phyloP scores from a whole-genome alignment of 2,113 vertebrate species.

The Murina feae region DNA sequence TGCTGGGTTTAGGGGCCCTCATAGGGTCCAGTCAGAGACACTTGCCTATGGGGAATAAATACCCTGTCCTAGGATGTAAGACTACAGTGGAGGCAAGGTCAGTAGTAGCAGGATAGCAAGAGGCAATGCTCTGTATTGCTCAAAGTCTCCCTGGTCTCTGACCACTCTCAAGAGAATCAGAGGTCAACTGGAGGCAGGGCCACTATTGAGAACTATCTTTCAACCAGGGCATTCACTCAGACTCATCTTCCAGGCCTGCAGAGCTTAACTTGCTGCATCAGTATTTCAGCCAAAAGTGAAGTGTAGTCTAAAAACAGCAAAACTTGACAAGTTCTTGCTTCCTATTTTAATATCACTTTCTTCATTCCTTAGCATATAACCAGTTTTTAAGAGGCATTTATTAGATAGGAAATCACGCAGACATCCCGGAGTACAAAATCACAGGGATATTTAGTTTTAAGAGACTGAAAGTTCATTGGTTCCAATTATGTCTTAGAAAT shows the following conservation, averaged over 20 bases:
- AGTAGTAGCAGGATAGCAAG: neutral
- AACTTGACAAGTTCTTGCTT: neutral
- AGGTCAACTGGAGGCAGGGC: neutral
- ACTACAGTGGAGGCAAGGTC: neutral
- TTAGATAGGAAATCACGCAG: neutral
- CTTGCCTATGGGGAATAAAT: neutral
- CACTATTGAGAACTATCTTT: neutral
- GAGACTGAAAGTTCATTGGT: neutral
- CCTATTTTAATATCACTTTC: constrained; percentile 13
- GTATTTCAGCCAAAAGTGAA: neutral
- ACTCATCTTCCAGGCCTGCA: neutral
- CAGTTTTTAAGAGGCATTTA: neutral
- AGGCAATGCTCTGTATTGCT: neutral
- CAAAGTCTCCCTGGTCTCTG: neutral
- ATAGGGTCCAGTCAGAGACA: neutral
- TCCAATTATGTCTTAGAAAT: neutral
- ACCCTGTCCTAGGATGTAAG: neutral
- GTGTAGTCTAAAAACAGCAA: neutral
- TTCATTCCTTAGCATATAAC: neutral
- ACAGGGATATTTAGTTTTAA: constrained; percentile 25
- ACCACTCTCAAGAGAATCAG: neutral
- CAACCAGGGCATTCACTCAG: neutral
- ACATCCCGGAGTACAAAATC: neutral
- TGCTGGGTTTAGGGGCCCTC: neutral
- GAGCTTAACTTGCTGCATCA: neutral